Evolutionary conservation across 2,888 invertebrate genomes (phyloP).

Genomic region (Lepidonotus clava): DNA sequence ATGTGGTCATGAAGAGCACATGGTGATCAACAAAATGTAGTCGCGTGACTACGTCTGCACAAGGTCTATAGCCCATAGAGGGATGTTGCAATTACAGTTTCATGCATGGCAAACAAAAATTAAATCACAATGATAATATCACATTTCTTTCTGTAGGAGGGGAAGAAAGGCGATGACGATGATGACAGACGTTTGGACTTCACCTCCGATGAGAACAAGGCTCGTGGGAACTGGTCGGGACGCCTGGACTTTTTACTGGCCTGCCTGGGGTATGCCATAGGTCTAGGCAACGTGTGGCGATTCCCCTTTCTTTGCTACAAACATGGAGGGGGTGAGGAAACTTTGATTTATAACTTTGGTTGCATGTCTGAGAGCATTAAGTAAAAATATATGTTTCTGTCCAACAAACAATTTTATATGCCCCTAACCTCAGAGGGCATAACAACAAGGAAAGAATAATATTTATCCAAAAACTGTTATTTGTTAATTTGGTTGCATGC

Average conservation of each 20-base stretch:
- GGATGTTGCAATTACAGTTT: no score
- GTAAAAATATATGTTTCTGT: no score
- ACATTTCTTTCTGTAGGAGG: not conserved
- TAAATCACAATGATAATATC: not conserved
- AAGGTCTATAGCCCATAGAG: no score
- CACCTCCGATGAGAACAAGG: slow-evolving; percentile 33
- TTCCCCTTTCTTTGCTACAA: slow-evolving; percentile 10
- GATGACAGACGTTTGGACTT: not conserved
- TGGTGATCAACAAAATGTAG: no score
- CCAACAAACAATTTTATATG: no score
- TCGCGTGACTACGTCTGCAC: no score
- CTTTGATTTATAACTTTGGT: not conserved
- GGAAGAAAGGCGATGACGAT: not conserved
- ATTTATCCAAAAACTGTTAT: no score
- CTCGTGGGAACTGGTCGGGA: slow-evolving; percentile 27
- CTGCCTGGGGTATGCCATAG: slow-evolving; percentile 37
- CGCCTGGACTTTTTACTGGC: slow-evolving; percentile 28
- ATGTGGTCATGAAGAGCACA: no score
- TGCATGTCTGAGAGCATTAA: not conserved
- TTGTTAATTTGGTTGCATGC: no score
- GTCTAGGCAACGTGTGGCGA: slow-evolving; percentile 33
- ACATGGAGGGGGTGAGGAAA: not conserved
- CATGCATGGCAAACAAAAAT: no score
- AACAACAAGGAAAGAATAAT: no score
- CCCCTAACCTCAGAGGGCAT: no score